Evolutionary conservation across 1,140 invertebrate species (phyloP).

Genomic region (Lysiphlebus fabarum): DNA sequence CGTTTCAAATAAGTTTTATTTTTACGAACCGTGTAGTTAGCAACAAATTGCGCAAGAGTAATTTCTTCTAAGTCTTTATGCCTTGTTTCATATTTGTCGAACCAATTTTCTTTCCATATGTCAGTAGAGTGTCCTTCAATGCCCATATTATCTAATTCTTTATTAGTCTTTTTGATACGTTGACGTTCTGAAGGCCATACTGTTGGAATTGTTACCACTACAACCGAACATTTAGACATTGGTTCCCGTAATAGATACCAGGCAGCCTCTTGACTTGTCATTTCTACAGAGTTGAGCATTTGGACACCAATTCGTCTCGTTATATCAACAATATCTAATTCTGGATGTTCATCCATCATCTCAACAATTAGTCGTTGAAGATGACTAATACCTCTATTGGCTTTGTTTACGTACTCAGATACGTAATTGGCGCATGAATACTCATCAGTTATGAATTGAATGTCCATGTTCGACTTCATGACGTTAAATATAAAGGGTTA

Average conservation of each 20-base stretch:
- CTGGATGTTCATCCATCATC: conserved; percentile 42
- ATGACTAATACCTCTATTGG: conserved; percentile 41
- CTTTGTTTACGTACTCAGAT: conserved; percentile 44
- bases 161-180: conserved; percentile 12
- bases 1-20: conserved; percentile 30
- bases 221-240: conserved; percentile 16
- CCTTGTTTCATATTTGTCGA: conserved; percentile 36
- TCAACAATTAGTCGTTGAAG: conserved; percentile 38
- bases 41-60: conserved; percentile 34
- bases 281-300: conserved; percentile 19
- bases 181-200: conserved; percentile 21
- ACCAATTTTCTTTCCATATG: conserved; percentile 39
- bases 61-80: conserved; percentile 30
- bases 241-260: conserved; percentile 28
- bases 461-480: conserved; percentile 41
- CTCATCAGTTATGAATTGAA: conserved; percentile 46
- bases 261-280: conserved; percentile 41
- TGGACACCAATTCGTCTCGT: conserved; percentile 27
- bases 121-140: conserved; percentile 25
- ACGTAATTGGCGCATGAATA: conserved; percentile 43
- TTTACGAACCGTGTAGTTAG: conserved; percentile 32
- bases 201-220: conserved; percentile 17
- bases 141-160: conserved; percentile 15
- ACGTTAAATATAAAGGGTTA: conserved; percentile 39
- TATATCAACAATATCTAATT: conserved; percentile 26